Percentiles rank a stretch among this genome's conserved stretches.
Conservation (phyloP, 1,140 invertebrate genomes). For the Rhagoletis zephyria region DNA sequence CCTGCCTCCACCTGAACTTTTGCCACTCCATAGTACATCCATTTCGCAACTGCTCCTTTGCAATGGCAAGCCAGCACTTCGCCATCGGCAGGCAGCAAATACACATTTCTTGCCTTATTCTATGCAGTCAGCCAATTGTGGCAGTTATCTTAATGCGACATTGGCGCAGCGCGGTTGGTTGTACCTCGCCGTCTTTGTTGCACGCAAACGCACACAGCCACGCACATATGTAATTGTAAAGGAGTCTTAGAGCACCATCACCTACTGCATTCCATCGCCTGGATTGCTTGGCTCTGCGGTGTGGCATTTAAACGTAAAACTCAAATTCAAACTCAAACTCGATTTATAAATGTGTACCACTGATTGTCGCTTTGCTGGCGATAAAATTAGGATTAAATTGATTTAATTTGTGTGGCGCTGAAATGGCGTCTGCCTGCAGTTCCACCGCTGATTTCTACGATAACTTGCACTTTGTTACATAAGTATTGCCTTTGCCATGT, state of each 20-base stretch:
- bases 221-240: background rate
- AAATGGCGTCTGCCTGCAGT: constrained; percentile 30
- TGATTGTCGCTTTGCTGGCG: constrained; percentile 44
- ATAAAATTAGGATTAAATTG: constrained; percentile 51
- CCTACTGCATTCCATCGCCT: background rate
- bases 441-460: constrained; percentile 16
- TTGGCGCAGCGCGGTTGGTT: background rate
- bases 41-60: background rate
- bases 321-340: constrained; percentile 7
- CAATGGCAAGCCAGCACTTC: background rate
- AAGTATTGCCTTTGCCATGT: background rate
- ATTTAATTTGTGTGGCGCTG: constrained; percentile 48
- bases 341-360: constrained; percentile 26
- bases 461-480: background rate
- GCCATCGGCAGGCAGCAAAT: background rate
- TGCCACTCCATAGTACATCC: background rate
- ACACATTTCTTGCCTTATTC: background rate
- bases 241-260: background rate
- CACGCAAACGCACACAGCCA: background rate
- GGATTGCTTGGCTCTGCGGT: background rate
- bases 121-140: constrained; percentile 29
- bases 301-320: background rate
- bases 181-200: background rate
- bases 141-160: constrained; percentile 49
- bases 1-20: background rate